Evolutionary conservation across 2,888 invertebrate genomes (phyloP).

Genomic region (Gastracanthus pulcherrimus): DNA sequence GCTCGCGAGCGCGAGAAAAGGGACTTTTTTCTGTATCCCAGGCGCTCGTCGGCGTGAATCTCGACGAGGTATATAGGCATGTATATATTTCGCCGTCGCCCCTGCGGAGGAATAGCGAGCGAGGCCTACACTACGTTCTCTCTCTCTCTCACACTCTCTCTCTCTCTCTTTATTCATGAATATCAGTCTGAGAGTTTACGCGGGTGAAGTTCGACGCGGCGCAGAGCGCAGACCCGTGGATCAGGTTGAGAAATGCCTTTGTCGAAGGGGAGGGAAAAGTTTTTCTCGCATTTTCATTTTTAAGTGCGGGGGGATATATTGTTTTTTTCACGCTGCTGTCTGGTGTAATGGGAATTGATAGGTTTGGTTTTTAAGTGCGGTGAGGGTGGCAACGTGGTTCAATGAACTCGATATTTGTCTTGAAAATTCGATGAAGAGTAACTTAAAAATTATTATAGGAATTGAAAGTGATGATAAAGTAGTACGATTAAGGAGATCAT

Average conservation of each 20-base stretch:
- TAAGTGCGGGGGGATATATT: background rate
- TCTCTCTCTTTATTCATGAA: conserved; percentile 30
- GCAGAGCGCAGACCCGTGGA: too few species aligned
- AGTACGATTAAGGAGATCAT: too few species aligned
- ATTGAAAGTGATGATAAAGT: background rate
- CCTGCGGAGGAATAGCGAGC: conserved; percentile 20
- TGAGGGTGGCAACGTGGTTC: too few species aligned
- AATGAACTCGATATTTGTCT: background rate
- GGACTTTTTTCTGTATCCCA: conserved; percentile 30
- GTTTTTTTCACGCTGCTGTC: background rate
- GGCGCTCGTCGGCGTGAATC: conserved; percentile 25
- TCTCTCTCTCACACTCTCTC: background rate
- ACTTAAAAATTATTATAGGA: too few species aligned
- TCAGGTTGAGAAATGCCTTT: conserved; percentile 21
- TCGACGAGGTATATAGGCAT: background rate
- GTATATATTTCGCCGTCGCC: background rate
- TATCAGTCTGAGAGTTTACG: background rate
- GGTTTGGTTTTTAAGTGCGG: too few species aligned
- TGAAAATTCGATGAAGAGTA: background rate
- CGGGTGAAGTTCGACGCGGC: background rate
- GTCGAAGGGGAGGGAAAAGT: background rate
- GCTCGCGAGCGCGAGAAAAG: background rate
- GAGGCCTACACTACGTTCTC: conserved; percentile 1
- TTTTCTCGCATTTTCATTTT: conserved; percentile 6
- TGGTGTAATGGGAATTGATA: too few species aligned